phyloP scores from a whole-genome alignment of 2,113 vertebrate genomes.

The Quiscalus mexicanus region DNA sequence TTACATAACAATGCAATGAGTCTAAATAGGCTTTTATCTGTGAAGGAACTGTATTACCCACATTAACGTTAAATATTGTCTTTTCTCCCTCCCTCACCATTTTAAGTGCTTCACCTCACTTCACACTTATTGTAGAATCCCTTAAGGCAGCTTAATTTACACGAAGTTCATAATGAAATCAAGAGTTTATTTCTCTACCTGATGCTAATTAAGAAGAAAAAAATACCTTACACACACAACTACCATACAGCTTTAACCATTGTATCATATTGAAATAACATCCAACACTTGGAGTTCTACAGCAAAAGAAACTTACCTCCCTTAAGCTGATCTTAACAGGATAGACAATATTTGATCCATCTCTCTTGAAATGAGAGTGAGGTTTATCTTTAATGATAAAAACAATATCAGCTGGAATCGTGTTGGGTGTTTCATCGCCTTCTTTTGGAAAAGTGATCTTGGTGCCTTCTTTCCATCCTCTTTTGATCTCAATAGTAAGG shows the following conservation, averaged over 20 bases:
- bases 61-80: not conserved
- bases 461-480: conserved; percentile 98
- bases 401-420: conserved; percentile 96
- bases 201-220: not conserved
- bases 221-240: not conserved
- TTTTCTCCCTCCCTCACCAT: not conserved
- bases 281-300: not conserved
- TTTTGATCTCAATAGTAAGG: conserved; percentile 96
- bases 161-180: not conserved
- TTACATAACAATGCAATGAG: not conserved
- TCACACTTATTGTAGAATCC: not conserved
- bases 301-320: conserved; percentile 82
- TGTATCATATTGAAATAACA: rapidly evolving
- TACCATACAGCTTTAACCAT: not conserved
- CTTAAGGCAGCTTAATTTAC: not conserved
- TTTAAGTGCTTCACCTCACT: not conserved
- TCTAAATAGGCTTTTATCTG: not conserved
- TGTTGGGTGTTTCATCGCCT: conserved; percentile 90
- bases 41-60: not conserved
- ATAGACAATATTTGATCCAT: conserved; percentile 95
- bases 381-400: conserved; percentile 99
- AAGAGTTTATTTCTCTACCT: not conserved
- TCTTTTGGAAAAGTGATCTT: conserved; percentile 98
- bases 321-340: conserved; percentile 90
- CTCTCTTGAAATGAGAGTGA: conserved; percentile 92